Base-by-base conservation (phyloP, 2,888 invertebrate species). In the Nebria salina region DNA sequence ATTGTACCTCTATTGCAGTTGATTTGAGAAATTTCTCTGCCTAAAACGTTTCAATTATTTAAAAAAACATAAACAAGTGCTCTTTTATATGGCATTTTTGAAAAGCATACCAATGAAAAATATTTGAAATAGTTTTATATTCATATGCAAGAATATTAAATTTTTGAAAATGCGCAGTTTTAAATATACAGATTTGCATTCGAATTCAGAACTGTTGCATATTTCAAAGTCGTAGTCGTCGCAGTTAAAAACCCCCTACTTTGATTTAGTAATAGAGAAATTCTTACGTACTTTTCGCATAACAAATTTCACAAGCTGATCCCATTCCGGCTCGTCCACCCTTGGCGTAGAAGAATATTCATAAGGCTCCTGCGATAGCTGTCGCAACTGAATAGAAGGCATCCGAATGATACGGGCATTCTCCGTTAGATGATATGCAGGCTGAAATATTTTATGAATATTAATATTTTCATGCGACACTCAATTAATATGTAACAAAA, bases 281-380 rank as follows among this genome's bases (percentile, higher is more conserved):
- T 72, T 72, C 41, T 34, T 26, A 72, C n/a, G 34, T 86, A 94
- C 92, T 87, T 95, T 94, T 86, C 96, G 92, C 88, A 94, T 90
- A 25, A 93, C 93, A 85, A 93, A 96, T 88, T 95, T 95, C 77
- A 95, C 91, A 43, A 96, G 90, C 65, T 93, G 92, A 85, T 95
- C 95, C 96, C 96, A 96, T 87, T 96, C 95, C 0, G 93, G 92
- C 84, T 96, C 95, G 13, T 93, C 93, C 42, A 93, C 91, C 78
- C 95, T 91, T 0, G 95, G 92, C 84, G 93, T 91, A 11, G 93
- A 91, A 9, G 94, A 93, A 85, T 93, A 93, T 87, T 95, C 94
- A 83, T 93, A 94, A 0, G 94, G 93, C 85, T 95, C 95, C 54
- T 92, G 91, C n/a, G 90, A 87, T 15, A 95, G 88, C 1, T 93